Conservation (phyloP, 2,888 invertebrate genomes). For the Helleia helle region DNA sequence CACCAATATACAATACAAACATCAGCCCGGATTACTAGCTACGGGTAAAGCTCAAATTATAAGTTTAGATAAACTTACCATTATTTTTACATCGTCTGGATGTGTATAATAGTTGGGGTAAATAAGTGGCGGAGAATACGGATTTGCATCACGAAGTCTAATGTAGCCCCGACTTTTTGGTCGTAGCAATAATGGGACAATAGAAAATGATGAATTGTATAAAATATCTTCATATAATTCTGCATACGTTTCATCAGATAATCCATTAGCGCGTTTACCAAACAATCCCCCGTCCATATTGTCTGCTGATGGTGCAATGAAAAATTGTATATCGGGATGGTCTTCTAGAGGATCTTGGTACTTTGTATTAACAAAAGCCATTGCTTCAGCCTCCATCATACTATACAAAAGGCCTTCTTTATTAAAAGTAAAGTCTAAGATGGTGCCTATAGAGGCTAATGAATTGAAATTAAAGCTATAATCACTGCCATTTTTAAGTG, state of each 20-base stretch:
- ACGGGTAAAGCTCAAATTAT: too few species aligned
- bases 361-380: conserved; percentile 85
- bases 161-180: conserved; percentile 82
- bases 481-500: conserved; percentile 67
- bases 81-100: conserved; percentile 78
- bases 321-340: conserved; percentile 86
- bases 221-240: conserved; percentile 80
- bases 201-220: conserved; percentile 78
- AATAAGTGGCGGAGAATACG: conserved; percentile 84
- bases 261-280: conserved; percentile 78
- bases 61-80: conserved; percentile 67
- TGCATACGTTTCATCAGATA: conserved; percentile 79
- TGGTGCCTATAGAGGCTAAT: conserved; percentile 73
- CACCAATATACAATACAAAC: too few species aligned
- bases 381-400: conserved; percentile 84
- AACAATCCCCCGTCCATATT: conserved; percentile 85
- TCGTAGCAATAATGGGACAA: conserved; percentile 80
- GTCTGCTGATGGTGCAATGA: conserved; percentile 83
- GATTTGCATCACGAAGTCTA: conserved; percentile 78
- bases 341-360: conserved; percentile 78
- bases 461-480: conserved; percentile 81
- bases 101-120: conserved; percentile 89
- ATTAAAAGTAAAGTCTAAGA: conserved; percentile 76
- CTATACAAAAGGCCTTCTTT: conserved; percentile 80
- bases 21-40: too few species aligned